Conservation (phyloP, 2,113 vertebrate genomes). For the Rhinogobius similis region DNA sequence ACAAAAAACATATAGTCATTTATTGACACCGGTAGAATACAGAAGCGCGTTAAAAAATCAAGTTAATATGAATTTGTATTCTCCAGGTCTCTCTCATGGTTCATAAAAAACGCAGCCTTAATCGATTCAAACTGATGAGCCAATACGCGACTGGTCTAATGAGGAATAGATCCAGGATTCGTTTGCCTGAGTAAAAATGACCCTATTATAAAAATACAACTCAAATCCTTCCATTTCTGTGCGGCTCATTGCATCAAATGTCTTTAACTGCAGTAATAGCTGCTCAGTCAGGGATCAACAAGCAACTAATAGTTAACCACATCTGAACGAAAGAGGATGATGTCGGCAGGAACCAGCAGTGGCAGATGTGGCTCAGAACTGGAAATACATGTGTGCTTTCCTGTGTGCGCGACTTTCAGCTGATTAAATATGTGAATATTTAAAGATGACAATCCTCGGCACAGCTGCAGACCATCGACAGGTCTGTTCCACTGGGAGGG, state of each 20-base stretch:
- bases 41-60: not conserved
- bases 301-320: slow-evolving; percentile 18
- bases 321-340: slow-evolving; percentile 28
- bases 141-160: slow-evolving; percentile 13
- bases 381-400: not conserved
- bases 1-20: not conserved
- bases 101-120: slow-evolving; percentile 22
- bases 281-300: slow-evolving; percentile 29
- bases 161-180: slow-evolving; percentile 2
- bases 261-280: slow-evolving; percentile 7
- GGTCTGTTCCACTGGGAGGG: slow-evolving; percentile 69
- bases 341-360: slow-evolving; percentile 29
- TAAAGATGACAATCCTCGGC: slow-evolving; percentile 77
- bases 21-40: not conserved
- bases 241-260: slow-evolving; percentile 7
- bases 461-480: slow-evolving; percentile 77
- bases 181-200: not conserved
- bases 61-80: slow-evolving; percentile 21
- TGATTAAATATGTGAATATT: slow-evolving; percentile 84
- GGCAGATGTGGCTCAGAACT: slow-evolving; percentile 5
- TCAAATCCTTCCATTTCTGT: slow-evolving; percentile 7
- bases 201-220: slow-evolving; percentile 17
- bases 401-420: slow-evolving; percentile 61
- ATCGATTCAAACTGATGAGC: slow-evolving; percentile 24
- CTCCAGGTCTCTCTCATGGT: slow-evolving; percentile 17